Percentiles rank a stretch among this genome's conserved stretches.
Evolutionary conservation across 2,113 vertebrate genomes (phyloP).

Genomic region (Sterna hirundo): DNA sequence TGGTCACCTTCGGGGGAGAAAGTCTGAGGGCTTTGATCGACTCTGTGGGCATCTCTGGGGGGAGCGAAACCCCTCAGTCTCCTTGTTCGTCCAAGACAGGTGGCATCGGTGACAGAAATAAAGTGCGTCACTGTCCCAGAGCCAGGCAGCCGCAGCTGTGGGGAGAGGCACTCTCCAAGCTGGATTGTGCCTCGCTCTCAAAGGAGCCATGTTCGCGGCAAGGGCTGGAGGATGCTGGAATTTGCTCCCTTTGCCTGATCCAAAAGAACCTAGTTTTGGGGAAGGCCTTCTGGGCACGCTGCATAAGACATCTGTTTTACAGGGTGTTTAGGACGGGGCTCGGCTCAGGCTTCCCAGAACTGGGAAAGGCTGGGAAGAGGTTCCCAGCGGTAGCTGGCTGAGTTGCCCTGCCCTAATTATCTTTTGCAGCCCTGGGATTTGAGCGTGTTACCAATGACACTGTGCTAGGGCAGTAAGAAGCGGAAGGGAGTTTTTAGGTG

Average conservation of each 20-base stretch:
- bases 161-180: not conserved
- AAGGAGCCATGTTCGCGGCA: not conserved
- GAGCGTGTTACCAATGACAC: not conserved
- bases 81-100: not conserved
- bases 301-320: conserved; percentile 58
- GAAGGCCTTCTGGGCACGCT: conserved; percentile 36
- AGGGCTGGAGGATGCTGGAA: conserved; percentile 33
- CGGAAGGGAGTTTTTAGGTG: not conserved
- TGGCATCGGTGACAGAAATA: not conserved
- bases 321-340: not conserved
- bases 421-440: not conserved
- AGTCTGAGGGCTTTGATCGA: not conserved
- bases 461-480: not conserved
- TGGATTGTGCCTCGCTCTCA: not conserved
- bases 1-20: not conserved
- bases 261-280: conserved; percentile 32
- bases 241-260: conserved; percentile 20
- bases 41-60: not conserved
- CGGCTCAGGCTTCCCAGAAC: conserved; percentile 20
- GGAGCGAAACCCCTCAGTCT: not conserved
- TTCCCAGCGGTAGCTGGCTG: not conserved
- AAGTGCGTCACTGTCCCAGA: not conserved
- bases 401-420: not conserved
- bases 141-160: conserved; percentile 46
- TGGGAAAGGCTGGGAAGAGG: not conserved